Evolutionary conservation across 64 coral and sea anemone genomes (phyloP).

Genomic region (Hydrozoanthus tunicans): DNA sequence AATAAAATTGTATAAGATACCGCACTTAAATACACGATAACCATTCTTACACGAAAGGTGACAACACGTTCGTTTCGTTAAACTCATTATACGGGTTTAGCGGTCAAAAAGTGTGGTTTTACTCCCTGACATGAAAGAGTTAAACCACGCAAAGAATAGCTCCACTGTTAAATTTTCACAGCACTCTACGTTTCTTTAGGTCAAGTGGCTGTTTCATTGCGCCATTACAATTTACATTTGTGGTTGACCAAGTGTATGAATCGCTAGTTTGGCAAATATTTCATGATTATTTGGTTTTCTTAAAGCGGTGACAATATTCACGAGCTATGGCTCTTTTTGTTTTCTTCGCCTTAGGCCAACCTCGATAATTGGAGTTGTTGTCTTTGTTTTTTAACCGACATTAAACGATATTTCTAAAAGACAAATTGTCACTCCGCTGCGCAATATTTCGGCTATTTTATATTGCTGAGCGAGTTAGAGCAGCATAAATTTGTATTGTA

Average conservation of each 20-base stretch:
- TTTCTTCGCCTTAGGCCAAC: conserved; percentile 68
- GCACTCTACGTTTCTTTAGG: conserved; percentile 6
- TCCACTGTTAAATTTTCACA: neutral
- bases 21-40: conserved; percentile 54
- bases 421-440: conserved; percentile 61
- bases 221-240: conserved; percentile 36
- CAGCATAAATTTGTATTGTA: neutral
- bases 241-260: conserved; percentile 41
- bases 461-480: neutral
- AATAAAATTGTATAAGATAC: conserved; percentile 61
- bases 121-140: conserved; percentile 43
- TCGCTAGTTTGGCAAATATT: conserved; percentile 17
- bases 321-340: conserved; percentile 38
- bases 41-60: conserved; percentile 55
- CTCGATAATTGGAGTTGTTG: conserved; percentile 71
- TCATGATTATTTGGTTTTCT: conserved; percentile 55
- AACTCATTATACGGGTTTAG: conserved; percentile 58
- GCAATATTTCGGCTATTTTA: neutral
- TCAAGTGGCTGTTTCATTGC: conserved; percentile 55
- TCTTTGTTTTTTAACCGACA: conserved; percentile 87
- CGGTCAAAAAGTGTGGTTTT: conserved; percentile 45
- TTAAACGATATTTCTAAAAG: conserved; percentile 83
- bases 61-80: conserved; percentile 56
- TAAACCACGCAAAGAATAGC: conserved; percentile 34
- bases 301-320: conserved; percentile 38